Evolutionary conservation across 2,797 vertebrate genomes (phyloP).

Genomic region (Melanotaenia maccullochi): DNA sequence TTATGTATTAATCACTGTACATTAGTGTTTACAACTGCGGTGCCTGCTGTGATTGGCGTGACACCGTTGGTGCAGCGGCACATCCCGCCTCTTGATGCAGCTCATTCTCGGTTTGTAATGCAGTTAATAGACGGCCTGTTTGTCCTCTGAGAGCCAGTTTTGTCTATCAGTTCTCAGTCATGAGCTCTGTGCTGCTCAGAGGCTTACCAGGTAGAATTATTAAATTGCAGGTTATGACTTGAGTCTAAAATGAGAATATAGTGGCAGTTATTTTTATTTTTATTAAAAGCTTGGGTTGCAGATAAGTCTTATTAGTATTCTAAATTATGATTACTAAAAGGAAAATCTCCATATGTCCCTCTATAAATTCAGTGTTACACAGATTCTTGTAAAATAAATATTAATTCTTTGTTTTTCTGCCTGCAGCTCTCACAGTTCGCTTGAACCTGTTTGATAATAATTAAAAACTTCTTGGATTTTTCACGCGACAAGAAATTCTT

Average conservation of each 20-base stretch:
- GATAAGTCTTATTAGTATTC: neutral
- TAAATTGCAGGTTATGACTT: neutral
- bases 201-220: neutral
- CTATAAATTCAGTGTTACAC: neutral
- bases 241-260: constrained; percentile 10
- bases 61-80: constrained; percentile 6
- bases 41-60: constrained; percentile 28
- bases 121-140: constrained; percentile 24
- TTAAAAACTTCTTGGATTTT: neutral
- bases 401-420: no score
- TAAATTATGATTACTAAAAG: neutral
- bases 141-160: constrained; percentile 31
- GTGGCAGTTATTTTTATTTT: neutral
- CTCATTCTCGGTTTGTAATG: constrained; percentile 30
- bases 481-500: neutral
- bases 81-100: constrained; percentile 34
- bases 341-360: neutral
- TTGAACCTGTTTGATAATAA: neutral
- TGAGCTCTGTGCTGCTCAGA: neutral
- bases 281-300: neutral
- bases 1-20: neutral
- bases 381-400: neutral
- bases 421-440: neutral
- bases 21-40: constrained; percentile 22
- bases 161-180: neutral